phyloP scores from a whole-genome alignment of 2,797 vertebrate species.

The Sebastes itinus region DNA sequence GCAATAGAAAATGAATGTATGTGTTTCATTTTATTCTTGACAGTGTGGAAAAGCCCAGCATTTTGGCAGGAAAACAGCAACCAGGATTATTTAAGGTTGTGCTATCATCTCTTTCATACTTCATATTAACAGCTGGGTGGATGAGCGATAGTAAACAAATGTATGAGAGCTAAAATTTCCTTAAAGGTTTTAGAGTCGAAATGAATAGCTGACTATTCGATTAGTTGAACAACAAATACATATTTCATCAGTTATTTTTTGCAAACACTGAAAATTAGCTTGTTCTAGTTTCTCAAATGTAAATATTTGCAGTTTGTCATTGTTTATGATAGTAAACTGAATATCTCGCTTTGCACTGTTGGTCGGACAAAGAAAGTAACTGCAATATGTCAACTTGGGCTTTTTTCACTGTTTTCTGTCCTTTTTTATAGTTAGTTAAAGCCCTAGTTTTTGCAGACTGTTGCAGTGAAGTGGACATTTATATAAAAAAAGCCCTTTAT shows the following conservation, averaged over 20 bases:
- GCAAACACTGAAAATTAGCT: background rate
- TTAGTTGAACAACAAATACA: background rate
- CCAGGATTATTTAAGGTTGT: background rate
- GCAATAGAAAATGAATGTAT: background rate
- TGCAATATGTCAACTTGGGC: background rate
- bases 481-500: background rate
- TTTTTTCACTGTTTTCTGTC: background rate
- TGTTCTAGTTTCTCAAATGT: background rate
- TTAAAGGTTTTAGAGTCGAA: background rate
- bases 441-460: background rate
- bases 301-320: background rate
- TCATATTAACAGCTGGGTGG: background rate
- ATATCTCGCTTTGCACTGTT: background rate
- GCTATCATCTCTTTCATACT: background rate
- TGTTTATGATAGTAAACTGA: background rate
- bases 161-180: background rate
- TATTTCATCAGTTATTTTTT: background rate
- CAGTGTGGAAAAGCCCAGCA: background rate
- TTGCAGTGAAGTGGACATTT: background rate
- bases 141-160: background rate
- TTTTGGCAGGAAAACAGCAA: background rate
- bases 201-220: background rate
- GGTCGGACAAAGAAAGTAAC: background rate
- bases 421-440: background rate
- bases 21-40: background rate